phyloP scores from a whole-genome alignment of 1,140 invertebrate species.

The Aphelinus atriplicis region DNA sequence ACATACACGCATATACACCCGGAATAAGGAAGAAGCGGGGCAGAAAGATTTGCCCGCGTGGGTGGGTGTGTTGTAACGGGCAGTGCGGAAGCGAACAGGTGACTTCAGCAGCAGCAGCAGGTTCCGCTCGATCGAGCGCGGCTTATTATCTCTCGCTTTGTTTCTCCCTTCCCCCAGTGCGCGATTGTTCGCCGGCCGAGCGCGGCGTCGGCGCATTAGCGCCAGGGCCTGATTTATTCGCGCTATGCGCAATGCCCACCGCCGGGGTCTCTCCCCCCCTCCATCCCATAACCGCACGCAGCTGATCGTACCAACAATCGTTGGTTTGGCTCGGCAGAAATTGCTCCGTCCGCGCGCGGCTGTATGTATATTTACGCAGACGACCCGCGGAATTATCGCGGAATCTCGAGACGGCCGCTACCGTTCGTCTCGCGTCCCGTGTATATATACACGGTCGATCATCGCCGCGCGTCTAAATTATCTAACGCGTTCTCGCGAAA shows the following conservation, averaged over 20 bases:
- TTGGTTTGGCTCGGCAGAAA: slow-evolving; percentile 15
- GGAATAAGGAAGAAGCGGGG: slow-evolving; percentile 1
- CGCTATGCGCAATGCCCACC: slow-evolving; percentile 17
- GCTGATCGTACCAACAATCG: neutral
- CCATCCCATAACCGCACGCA: slow-evolving; percentile 15
- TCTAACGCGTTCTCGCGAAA: no score
- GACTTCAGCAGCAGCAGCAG: slow-evolving; percentile 53
- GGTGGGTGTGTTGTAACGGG: slow-evolving; percentile 46
- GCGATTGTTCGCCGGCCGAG: neutral
- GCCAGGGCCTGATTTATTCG: slow-evolving; percentile 22
- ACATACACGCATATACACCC: no score
- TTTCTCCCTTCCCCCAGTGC: slow-evolving; percentile 25
- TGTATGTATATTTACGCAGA: slow-evolving; percentile 17
- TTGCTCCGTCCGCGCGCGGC: neutral
- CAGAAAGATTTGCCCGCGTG: slow-evolving; percentile 4
- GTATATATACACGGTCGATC: neutral
- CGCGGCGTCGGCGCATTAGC: no score
- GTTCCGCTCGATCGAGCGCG: slow-evolving; percentile 65
- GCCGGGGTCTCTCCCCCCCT: neutral
- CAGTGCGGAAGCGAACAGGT: slow-evolving; percentile 64
- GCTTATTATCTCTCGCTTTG: slow-evolving; percentile 47
- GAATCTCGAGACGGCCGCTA: slow-evolving; percentile 13
- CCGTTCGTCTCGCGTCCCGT: neutral
- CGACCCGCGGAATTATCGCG: slow-evolving; percentile 22
- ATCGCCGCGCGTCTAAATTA: no score